These are phyloP conservation scores for Subacronicta megacephala DNA, from an alignment of 2,888 invertebrate genomes.

Conservation along the genomic window DNA sequence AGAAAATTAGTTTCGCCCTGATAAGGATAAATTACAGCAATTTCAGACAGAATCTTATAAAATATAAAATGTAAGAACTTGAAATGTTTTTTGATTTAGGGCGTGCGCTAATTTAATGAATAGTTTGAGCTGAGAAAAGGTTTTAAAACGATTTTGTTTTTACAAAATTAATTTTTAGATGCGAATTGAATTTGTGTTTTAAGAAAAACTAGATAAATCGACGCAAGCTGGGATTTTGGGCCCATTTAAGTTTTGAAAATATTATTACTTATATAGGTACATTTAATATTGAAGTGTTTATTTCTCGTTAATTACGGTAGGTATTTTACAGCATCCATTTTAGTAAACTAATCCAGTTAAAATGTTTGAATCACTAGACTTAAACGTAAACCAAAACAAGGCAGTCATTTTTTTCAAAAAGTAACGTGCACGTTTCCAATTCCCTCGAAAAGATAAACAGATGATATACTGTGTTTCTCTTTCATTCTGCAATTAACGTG, in stretches of 20 bases:
- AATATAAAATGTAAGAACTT: slow-evolving; percentile 35
- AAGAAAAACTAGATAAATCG: not conserved
- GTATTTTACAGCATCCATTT: not conserved
- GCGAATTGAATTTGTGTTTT: not conserved
- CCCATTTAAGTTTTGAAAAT: no score
- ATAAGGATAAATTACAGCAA: slow-evolving; percentile 58
- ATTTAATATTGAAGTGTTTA: no score
- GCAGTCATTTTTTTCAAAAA: not conserved
- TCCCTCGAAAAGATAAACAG: not conserved
- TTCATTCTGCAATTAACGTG: slow-evolving; percentile 31
- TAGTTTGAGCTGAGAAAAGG: slow-evolving; percentile 27
- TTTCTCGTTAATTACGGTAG: no score
- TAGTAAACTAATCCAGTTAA: not conserved
- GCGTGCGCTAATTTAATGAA: slow-evolving; percentile 36
- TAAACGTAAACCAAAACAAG: not conserved
- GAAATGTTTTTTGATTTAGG: slow-evolving; percentile 39
- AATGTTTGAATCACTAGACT: not conserved
- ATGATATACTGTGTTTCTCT: slow-evolving; percentile 15
- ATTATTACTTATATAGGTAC: no score
- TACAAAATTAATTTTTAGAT: not conserved
- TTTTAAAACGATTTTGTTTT: slow-evolving; percentile 16
- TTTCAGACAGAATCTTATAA: slow-evolving; percentile 42
- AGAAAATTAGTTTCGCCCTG: slow-evolving; percentile 61
- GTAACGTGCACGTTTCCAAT: slow-evolving; percentile 10
- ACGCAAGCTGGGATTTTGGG: no score